These are phyloP conservation scores for Corythoichthys haematopterus DNA, from an alignment of 2,113 vertebrate genomes.

Conservation along the genomic window DNA sequence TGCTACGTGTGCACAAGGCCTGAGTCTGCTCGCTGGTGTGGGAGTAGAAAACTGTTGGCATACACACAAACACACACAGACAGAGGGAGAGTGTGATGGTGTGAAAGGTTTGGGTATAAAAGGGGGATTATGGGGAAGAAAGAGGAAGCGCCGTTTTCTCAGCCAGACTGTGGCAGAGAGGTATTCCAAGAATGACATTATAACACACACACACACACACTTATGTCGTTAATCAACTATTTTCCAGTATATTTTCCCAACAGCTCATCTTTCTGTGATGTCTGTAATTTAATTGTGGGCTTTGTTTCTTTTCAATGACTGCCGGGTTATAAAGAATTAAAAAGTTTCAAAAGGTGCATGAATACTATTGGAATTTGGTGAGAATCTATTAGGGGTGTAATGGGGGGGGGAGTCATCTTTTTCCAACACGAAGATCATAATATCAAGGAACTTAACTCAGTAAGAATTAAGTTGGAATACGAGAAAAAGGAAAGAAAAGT, in stretches of 20 bases:
- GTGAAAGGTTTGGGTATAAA: constrained; percentile 55
- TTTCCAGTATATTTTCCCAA: background rate
- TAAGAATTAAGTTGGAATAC: no score
- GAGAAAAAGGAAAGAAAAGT: no score
- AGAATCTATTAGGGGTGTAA: no score
- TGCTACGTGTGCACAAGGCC: no score
- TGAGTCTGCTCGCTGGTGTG: constrained; percentile 31
- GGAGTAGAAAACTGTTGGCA: constrained; percentile 49
- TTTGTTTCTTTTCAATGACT: background rate
- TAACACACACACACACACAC: constrained; percentile 34
- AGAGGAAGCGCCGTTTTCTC: constrained; percentile 50
- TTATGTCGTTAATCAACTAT: constrained; percentile 1
- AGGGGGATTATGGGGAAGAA: constrained; percentile 61
- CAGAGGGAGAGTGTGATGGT: constrained; percentile 23
- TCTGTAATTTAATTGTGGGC: background rate
- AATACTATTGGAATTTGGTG: background rate
- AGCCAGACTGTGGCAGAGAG: constrained; percentile 54
- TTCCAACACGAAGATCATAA: no score
- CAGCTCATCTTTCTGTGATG: background rate
- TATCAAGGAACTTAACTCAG: no score
- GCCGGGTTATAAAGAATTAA: background rate
- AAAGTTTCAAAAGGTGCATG: background rate
- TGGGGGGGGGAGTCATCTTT: no score
- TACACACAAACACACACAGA: constrained; percentile 17
- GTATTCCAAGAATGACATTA: constrained; percentile 67